These are phyloP conservation scores for Oncorhynchus mykiss DNA, from an alignment of 2,113 vertebrate species.

Conservation along the genomic window DNA sequence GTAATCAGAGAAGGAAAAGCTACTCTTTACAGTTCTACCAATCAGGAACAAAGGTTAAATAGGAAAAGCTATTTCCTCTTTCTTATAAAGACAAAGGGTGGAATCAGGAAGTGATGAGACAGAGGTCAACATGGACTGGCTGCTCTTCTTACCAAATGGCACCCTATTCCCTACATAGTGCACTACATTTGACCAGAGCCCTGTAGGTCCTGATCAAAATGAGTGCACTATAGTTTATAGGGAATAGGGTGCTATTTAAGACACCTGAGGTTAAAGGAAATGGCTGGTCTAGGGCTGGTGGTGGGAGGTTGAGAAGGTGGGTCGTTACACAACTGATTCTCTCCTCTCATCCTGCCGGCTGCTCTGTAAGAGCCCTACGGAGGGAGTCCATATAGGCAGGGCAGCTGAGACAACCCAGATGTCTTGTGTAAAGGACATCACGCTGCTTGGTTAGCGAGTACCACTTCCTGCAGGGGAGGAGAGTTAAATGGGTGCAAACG, in stretches of 20 bases:
- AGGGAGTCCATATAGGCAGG: not conserved
- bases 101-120: not conserved
- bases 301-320: not conserved
- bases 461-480: not conserved
- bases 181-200: too few species aligned
- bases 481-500: not conserved
- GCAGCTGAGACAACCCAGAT: not conserved
- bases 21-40: too few species aligned
- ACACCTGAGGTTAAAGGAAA: not conserved
- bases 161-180: too few species aligned
- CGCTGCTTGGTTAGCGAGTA: too few species aligned
- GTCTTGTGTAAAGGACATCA: too few species aligned
- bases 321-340: not conserved
- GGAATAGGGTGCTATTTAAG: too few species aligned
- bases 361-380: not conserved
- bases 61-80: too few species aligned
- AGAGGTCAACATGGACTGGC: not conserved
- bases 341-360: not conserved
- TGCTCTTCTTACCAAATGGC: not conserved
- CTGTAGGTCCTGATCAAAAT: too few species aligned
- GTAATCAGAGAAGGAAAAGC: too few species aligned
- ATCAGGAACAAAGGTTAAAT: too few species aligned
- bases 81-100: too few species aligned
- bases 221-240: too few species aligned
- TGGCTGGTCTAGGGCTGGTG: not conserved